Percentiles rank a stretch among this genome's conserved stretches.
Conservation (phyloP, 2,888 invertebrate genomes). For the Beris chalybata region DNA sequence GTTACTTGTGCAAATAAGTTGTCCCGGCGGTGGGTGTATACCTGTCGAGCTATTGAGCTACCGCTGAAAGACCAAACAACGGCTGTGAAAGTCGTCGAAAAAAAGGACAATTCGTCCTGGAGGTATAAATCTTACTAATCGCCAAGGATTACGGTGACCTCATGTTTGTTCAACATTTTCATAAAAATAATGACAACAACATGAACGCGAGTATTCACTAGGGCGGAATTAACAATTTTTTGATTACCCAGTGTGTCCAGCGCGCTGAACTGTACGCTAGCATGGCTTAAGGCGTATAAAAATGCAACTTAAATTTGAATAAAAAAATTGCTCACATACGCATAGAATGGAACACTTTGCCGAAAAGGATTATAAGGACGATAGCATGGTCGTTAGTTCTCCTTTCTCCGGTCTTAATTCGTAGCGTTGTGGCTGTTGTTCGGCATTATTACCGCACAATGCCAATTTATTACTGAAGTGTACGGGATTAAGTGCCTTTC, state of each 20-base stretch:
- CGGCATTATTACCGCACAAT: constrained; percentile 29
- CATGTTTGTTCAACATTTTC: constrained; percentile 27
- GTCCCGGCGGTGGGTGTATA: not conserved
- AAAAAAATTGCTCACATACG: constrained; percentile 13
- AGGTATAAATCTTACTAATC: constrained; percentile 32
- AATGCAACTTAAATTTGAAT: not conserved
- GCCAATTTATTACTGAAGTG: constrained; percentile 32
- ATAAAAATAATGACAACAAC: constrained; percentile 30
- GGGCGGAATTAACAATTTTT: constrained; percentile 25
- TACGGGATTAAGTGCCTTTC: constrained; percentile 31
- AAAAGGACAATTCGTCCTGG: constrained; percentile 16
- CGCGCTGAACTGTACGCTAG: not conserved
- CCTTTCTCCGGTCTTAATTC: constrained; percentile 14
- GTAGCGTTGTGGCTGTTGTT: constrained; percentile 26
- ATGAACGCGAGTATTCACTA: constrained; percentile 17
- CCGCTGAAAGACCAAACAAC: too few relatives aligned
- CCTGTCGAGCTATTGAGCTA: too few relatives aligned
- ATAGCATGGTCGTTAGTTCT: constrained; percentile 12
- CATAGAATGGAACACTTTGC: constrained; percentile 25
- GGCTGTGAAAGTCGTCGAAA: not conserved
- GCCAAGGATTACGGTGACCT: constrained; percentile 29
- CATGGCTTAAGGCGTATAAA: not conserved
- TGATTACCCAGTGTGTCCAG: constrained; percentile 24
- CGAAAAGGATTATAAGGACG: constrained; percentile 26
- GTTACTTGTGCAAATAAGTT: constrained; percentile 1